Percentiles rank a stretch among this genome's conserved stretches.
Conservation (phyloP, 2,113 vertebrate species). For the Azemiops feae region DNA sequence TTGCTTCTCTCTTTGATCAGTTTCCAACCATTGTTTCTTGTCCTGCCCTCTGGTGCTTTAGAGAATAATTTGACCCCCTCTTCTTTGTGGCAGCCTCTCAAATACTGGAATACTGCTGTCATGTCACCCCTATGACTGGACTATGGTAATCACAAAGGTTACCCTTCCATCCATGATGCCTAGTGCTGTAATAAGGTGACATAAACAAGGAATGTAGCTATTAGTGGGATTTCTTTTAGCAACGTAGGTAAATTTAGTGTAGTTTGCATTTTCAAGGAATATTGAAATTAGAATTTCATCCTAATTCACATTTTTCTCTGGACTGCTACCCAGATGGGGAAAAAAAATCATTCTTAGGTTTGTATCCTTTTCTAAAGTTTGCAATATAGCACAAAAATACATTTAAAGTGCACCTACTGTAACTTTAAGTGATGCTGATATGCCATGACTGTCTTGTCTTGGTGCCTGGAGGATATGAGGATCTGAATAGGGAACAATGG, state of each 20-base stretch:
- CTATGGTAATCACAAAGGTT: neutral
- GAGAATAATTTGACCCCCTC: no score
- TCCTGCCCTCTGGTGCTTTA: no score
- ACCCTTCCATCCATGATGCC: neutral
- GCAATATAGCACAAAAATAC: neutral
- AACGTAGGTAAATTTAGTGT: neutral
- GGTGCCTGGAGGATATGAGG: neutral
- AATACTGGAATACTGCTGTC: no score
- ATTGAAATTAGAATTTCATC: no score
- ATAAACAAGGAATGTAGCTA: neutral
- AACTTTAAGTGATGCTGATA: neutral
- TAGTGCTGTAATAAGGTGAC: neutral
- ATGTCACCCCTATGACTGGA: neutral
- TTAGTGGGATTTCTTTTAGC: neutral
- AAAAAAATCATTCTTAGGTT: neutral
- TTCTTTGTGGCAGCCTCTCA: no score
- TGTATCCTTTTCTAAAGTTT: neutral
- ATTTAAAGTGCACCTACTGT: neutral
- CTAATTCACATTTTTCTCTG: neutral
- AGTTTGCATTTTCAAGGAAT: neutral
- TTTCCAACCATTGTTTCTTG: no score
- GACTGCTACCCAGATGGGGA: neutral
- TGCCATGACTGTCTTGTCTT: neutral
- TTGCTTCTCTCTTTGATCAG: no score
- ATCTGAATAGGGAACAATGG: neutral